Evolutionary conservation across 1,140 invertebrate genomes (phyloP).

Genomic region (Himalopsyche phryganea): DNA sequence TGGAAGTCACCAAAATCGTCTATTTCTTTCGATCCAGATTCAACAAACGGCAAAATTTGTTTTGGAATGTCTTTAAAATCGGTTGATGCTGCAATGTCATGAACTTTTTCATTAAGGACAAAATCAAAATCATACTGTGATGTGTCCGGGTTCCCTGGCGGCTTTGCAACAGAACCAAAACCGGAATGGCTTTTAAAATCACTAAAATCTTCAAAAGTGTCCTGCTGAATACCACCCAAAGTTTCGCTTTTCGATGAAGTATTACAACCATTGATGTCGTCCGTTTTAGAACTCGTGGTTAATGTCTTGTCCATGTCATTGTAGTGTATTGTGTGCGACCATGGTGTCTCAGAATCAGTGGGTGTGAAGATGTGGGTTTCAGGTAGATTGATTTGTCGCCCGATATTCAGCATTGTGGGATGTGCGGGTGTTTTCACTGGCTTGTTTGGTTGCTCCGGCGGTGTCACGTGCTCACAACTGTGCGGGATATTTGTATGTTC

Average conservation of each 20-base stretch:
- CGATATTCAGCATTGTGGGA: conserved; percentile 24
- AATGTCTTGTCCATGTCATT: conserved; percentile 35
- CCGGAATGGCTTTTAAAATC: conserved; percentile 40
- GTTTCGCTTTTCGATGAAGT: conserved; percentile 7
- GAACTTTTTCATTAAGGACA: too few relatives aligned
- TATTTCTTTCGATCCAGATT: conserved; percentile 1
- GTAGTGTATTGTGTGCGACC: conserved; percentile 52
- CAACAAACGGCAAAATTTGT: too few relatives aligned
- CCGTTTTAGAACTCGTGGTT: conserved; percentile 23
- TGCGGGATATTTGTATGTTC: conserved; percentile 3
- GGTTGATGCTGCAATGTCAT: background rate
- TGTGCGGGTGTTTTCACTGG: conserved; percentile 3
- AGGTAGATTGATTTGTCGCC: conserved; percentile 49
- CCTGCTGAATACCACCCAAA: too few relatives aligned
- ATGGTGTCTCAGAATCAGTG: conserved; percentile 49
- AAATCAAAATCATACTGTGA: background rate
- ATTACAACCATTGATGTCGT: background rate
- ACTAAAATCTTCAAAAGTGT: conserved; percentile 48
- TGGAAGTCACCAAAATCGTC: conserved; percentile 34
- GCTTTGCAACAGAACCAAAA: background rate
- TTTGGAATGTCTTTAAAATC: too few relatives aligned
- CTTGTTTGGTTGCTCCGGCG: conserved; percentile 3
- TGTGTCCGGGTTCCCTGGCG: background rate
- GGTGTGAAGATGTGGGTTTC: conserved; percentile 53
- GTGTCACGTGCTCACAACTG: background rate